Evolutionary conservation across 2,797 vertebrate genomes (phyloP).

Genomic region (Falco peregrinus): DNA sequence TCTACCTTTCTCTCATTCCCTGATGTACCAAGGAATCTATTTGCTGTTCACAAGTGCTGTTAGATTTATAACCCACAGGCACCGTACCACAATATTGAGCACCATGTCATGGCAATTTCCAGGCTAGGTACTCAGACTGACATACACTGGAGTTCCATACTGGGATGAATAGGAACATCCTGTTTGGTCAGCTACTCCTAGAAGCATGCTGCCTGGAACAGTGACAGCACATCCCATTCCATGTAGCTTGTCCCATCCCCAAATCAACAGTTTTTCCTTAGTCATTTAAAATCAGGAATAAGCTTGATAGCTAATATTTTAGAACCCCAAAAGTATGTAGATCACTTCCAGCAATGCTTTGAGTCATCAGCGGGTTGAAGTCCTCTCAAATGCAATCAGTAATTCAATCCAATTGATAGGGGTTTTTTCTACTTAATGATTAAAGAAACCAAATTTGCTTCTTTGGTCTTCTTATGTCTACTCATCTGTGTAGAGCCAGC

Average conservation of each 20-base stretch:
- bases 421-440: not conserved
- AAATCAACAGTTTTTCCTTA: not conserved
- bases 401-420: not conserved
- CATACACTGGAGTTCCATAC: fast-evolving
- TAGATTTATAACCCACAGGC: no score
- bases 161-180: not conserved
- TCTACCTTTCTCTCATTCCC: not conserved
- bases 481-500: not conserved
- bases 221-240: not conserved
- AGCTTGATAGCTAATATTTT: not conserved
- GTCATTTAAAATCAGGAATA: not conserved
- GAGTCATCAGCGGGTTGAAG: not conserved
- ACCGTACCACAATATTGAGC: not conserved
- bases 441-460: not conserved
- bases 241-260: no score
- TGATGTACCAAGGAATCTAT: not conserved
- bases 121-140: no score
- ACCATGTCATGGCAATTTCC: not conserved
- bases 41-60: not conserved
- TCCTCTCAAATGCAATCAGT: not conserved
- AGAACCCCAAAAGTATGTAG: not conserved
- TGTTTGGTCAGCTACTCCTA: no score
- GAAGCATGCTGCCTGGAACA: not conserved
- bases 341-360: not conserved
- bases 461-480: not conserved